phyloP scores from a whole-genome alignment of 2,797 vertebrate genomes.

The Gallirallus australis region DNA sequence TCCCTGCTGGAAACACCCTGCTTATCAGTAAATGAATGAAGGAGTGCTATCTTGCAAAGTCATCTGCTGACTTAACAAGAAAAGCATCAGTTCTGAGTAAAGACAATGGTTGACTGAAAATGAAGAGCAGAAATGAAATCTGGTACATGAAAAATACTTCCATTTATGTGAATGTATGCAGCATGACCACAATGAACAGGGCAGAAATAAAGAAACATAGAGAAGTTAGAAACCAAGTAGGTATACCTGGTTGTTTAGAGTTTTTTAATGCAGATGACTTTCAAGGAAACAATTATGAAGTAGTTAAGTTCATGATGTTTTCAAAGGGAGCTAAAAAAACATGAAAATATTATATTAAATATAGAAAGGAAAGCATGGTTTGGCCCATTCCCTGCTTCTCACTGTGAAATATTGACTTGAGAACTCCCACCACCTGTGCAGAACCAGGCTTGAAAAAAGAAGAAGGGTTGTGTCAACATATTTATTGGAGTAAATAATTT shows the following conservation, averaged over 20 bases:
- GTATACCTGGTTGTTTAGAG: neutral
- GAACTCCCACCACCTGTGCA: neutral
- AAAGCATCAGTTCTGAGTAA: neutral
- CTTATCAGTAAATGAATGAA: neutral
- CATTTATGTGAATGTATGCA: neutral
- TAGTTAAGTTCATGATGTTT: neutral
- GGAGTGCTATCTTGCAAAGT: neutral
- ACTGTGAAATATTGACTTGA: neutral
- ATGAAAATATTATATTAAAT: neutral
- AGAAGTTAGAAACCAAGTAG: neutral
- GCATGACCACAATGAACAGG: neutral
- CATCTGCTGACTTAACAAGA: neutral
- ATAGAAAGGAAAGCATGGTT: neutral
- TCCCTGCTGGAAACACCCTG: neutral
- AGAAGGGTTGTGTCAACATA: neutral
- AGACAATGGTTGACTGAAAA: neutral
- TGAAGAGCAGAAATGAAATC: neutral
- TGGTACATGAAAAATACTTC: neutral
- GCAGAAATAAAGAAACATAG: neutral
- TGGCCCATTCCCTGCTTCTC: neutral
- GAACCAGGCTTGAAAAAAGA: neutral
- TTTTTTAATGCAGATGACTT: neutral
- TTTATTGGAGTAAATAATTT: constrained; percentile 27
- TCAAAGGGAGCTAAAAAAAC: neutral
- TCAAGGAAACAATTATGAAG: neutral